A percentile compares a stretch with the other conserved stretches of the same genome.
Evolutionary conservation across 2,888 invertebrate species (phyloP).

Genomic region (Cryptocephalus moraei): DNA sequence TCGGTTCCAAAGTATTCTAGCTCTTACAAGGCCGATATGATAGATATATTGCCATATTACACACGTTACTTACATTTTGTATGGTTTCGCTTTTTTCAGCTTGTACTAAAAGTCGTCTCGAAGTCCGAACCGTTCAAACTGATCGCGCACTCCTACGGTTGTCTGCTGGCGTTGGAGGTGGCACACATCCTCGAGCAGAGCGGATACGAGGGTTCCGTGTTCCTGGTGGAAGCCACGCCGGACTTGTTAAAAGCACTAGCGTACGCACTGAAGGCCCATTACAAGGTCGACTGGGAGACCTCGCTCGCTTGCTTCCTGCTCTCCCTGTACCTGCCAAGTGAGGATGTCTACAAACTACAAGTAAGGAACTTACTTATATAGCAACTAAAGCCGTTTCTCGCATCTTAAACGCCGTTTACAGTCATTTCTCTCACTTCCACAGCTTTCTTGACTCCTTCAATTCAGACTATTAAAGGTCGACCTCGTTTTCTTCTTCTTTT

Average conservation of each 20-base stretch:
- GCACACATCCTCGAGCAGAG: constrained; percentile 58
- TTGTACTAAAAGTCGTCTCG: constrained; percentile 43
- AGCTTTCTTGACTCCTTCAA: no score
- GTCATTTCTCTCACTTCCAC: no score
- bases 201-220: constrained; percentile 52
- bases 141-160: constrained; percentile 84
- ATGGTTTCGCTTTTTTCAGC: constrained; percentile 35
- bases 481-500: no score
- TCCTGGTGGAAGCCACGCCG: constrained; percentile 75
- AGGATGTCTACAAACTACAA: constrained; percentile 35
- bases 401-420: no score
- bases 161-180: constrained; percentile 66
- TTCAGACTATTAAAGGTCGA: no score
- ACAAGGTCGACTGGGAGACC: constrained; percentile 44
- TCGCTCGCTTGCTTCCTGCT: constrained; percentile 41
- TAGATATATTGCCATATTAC: background rate
- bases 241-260: constrained; percentile 47
- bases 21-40: no score
- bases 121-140: constrained; percentile 56
- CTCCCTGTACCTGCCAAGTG: constrained; percentile 37
- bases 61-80: background rate
- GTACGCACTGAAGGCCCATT: constrained; percentile 37
- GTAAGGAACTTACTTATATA: constrained; percentile 10
- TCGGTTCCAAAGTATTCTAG: no score
- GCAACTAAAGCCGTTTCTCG: no score